Evolutionary conservation across 2,797 vertebrate genomes (phyloP).

Genomic region (Girardinus metallicus): DNA sequence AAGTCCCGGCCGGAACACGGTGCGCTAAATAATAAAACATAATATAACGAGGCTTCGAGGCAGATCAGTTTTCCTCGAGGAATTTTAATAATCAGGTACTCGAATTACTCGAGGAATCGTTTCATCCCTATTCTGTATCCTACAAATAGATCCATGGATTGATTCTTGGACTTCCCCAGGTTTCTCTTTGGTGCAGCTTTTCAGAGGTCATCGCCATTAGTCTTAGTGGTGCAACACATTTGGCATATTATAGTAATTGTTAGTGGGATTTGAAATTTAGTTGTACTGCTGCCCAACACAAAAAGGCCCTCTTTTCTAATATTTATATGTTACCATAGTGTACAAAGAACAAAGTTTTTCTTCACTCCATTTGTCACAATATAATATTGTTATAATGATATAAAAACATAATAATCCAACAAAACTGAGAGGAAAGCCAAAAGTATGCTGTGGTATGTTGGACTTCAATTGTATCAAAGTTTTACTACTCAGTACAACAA

Average conservation of each 20-base stretch:
- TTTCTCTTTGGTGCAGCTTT: constrained; percentile 8
- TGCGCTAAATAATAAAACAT: too few relatives aligned
- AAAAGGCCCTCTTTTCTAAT: neutral
- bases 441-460: neutral
- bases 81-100: too few relatives aligned
- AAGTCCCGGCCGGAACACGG: too few relatives aligned
- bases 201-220: neutral
- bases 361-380: neutral
- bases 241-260: neutral
- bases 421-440: neutral
- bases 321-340: too few relatives aligned
- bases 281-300: neutral
- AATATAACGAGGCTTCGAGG: too few relatives aligned
- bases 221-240: constrained; percentile 2
- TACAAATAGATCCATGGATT: constrained; percentile 36
- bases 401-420: neutral
- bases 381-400: neutral
- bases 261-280: neutral
- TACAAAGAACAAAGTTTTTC: neutral
- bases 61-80: too few relatives aligned
- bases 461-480: neutral
- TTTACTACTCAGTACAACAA: neutral
- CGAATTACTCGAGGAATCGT: too few relatives aligned
- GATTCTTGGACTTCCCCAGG: constrained; percentile 19
- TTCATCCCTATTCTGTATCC: constrained; percentile 28